Conservation (phyloP, 1,140 invertebrate species). For the Procambarus clarkii region DNA sequence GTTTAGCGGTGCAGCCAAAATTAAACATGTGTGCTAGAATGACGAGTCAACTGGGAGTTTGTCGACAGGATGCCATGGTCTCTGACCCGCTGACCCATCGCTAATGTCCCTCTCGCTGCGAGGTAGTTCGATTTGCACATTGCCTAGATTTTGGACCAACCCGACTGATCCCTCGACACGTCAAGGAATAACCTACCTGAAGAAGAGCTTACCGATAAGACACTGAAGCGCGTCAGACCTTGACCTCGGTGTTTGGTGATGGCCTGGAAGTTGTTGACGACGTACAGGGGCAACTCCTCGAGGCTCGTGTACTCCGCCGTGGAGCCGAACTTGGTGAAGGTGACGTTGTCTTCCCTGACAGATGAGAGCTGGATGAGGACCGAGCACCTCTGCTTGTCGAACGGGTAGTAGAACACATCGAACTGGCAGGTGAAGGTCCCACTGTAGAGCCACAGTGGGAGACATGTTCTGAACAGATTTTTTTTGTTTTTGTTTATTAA, state of each 20-base stretch:
- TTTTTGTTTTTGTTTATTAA: too few species aligned
- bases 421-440: conserved; percentile 63
- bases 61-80: too few species aligned
- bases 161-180: neutral
- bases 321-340: neutral
- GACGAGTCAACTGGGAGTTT: too few species aligned
- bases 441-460: conserved; percentile 14
- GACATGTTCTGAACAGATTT: neutral
- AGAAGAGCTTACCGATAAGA: conserved; percentile 13
- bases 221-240: conserved; percentile 16
- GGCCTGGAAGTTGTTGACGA: conserved; percentile 10
- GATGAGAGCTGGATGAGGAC: conserved; percentile 28
- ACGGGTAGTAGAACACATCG: conserved; percentile 66
- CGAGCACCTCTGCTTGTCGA: conserved; percentile 54
- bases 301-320: conserved; percentile 9
- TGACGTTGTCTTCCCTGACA: conserved; percentile 44
- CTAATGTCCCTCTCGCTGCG: too few species aligned
- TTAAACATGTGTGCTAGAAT: too few species aligned
- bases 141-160: neutral
- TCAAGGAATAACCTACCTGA: neutral
- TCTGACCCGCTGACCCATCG: too few species aligned
- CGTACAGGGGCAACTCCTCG: conserved; percentile 21
- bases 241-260: neutral
- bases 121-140: too few species aligned
- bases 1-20: too few species aligned